phyloP scores from a whole-genome alignment of 1,140 invertebrate genomes.

The Scaptomyza graminum region DNA sequence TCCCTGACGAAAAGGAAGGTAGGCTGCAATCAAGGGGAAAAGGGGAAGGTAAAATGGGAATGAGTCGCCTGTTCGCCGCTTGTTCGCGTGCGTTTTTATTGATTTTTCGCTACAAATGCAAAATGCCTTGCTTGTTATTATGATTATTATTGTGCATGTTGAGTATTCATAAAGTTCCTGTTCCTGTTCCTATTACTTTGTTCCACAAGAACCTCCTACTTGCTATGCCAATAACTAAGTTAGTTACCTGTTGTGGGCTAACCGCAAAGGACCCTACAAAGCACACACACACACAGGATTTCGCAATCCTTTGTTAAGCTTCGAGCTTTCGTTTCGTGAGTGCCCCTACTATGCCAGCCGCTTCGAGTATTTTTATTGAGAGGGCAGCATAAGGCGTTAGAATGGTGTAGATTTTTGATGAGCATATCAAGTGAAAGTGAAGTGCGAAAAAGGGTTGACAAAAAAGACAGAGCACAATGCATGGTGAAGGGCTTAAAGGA shows the following conservation, averaged over 20 bases:
- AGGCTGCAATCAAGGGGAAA: not conserved
- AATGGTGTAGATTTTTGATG: not conserved
- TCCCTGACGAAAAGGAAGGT: not conserved
- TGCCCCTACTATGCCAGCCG: not conserved
- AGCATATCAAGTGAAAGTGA: conserved; percentile 12
- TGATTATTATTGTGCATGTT: conserved; percentile 33
- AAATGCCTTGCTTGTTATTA: conserved; percentile 14
- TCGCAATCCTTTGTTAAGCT: conserved; percentile 3
- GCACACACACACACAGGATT: conserved; percentile 7
- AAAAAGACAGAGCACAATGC: not conserved
- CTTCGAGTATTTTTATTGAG: not conserved
- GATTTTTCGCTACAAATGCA: conserved; percentile 63
- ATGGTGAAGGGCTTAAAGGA: not conserved
- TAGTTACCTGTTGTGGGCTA: conserved; percentile 22
- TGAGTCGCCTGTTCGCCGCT: conserved; percentile 6
- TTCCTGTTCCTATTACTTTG: conserved; percentile 1
- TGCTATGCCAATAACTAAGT: conserved; percentile 18
- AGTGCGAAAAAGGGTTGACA: not conserved
- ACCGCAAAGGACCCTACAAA: conserved; percentile 9
- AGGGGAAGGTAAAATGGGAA: not conserved
- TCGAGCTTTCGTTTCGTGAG: not conserved
- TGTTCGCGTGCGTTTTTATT: conserved; percentile 67
- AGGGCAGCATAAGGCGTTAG: not conserved
- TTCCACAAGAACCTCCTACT: not conserved
- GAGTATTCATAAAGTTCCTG: conserved; percentile 45